Percentiles rank a stretch among this genome's conserved stretches.
Conservation (phyloP, 1,140 invertebrate species). For the Bombus fervidus region DNA sequence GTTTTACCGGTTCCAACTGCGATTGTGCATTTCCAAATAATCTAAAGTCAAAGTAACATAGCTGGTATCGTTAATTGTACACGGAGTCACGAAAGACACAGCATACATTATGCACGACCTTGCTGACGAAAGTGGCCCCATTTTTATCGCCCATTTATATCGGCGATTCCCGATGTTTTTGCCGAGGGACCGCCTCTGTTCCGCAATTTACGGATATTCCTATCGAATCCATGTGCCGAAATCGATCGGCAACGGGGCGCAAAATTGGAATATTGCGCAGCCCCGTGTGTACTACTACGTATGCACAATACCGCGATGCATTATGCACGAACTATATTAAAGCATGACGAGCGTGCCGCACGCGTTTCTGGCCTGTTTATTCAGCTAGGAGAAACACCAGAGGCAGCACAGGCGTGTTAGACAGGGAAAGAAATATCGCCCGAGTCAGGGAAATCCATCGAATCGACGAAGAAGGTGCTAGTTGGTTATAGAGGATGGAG, state of each 20-base stretch:
- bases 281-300: background rate
- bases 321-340: slow-evolving; percentile 45
- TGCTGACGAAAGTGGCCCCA: background rate
- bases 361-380: slow-evolving; percentile 40
- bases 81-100: background rate
- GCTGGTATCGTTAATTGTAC: background rate
- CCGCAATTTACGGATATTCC: slow-evolving; percentile 19
- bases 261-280: slow-evolving; percentile 30
- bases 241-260: slow-evolving; percentile 3
- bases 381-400: slow-evolving; percentile 15
- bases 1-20: too few species aligned
- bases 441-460: background rate
- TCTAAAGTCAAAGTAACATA: background rate
- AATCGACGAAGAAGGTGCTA: background rate
- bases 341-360: slow-evolving; percentile 43
- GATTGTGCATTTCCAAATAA: background rate
- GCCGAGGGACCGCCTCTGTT: background rate
- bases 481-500: background rate
- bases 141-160: slow-evolving; percentile 4
- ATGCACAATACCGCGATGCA: slow-evolving; percentile 32
- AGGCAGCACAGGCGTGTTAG: background rate
- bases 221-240: background rate
- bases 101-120: slow-evolving; percentile 43
- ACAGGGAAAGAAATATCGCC: background rate
- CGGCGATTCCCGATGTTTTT: background rate